Base-by-base conservation (phyloP, 2,797 vertebrate species). In the Dicrostonyx torquatus region DNA sequence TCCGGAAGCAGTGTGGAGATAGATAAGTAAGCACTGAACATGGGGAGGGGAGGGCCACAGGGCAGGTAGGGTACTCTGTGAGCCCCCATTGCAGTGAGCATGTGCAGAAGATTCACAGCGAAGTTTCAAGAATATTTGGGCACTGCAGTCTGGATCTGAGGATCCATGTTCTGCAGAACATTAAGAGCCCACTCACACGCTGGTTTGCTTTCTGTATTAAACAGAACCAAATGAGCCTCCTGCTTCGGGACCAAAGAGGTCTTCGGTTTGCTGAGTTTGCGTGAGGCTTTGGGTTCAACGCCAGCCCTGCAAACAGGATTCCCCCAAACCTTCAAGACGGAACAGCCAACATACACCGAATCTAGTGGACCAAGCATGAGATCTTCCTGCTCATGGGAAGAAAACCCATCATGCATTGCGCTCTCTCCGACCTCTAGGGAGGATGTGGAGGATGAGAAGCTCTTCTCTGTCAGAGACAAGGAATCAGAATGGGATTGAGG, bases 401-500 rank as follows among this genome's bases (percentile, higher is more conserved):
- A 87, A 96, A 96, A 95, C 29, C 86, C 9, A 5, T 0, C 0
- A 87, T 94, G 96, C 96, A 85, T 92, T 70, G 97, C 94, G 84
- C 90, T 83, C 82, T 98, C 96, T 94, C 96, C 96, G 72, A 92
- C 96, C 68, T 11, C 26, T 2, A 50, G 55, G 3, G 22, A 77
- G 40, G 90, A 37, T 83, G 95, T 92, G 92, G 97, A 76, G 96
- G 93, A 50, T 75, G 95, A 96, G 97, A 62, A 90, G 92, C 96
- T 85, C 45, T 89, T 76, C 9, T 89, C 85, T 80, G 43, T 95
- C 84, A 53, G 92, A 97, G 79, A 34, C 20, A 90, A 95, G n/a
- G 70, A 88, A 77, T 80, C 89, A 43, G 29, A 77, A 94, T 82
- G 91, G 17, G n/a, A 90, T 24, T 50, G 17, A 62, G 64, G 2